Conservation (phyloP, 1,140 invertebrate genomes). For the Penaeus vannamei region DNA sequence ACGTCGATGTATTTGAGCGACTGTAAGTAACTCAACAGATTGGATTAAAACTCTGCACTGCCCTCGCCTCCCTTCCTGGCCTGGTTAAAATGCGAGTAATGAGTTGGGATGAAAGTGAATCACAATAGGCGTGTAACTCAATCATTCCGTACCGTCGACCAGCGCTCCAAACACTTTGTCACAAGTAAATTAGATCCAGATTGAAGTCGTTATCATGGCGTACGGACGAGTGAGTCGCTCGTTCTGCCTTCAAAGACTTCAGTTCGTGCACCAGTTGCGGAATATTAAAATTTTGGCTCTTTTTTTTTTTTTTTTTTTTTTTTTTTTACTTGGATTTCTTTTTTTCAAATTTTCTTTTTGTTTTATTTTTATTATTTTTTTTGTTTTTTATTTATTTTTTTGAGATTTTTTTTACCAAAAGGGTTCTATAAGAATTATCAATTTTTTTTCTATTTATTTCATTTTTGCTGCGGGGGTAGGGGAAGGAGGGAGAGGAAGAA, state of each 20-base stretch:
- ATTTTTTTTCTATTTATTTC: no score
- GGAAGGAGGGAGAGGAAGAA: no score
- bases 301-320: neutral
- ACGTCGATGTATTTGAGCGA: constrained; percentile 8
- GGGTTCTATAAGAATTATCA: no score
- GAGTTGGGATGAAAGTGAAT: constrained; percentile 18
- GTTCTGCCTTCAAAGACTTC: constrained; percentile 20
- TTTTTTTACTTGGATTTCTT: neutral
- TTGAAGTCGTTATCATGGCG: constrained; percentile 25
- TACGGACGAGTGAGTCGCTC: constrained; percentile 19
- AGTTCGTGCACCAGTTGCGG: constrained; percentile 4
- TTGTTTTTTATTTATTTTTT: neutral
- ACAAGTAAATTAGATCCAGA: constrained; percentile 34
- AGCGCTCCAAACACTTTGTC: constrained; percentile 15
- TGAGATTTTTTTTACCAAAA: neutral
- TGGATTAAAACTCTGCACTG: neutral
- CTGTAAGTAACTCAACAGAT: constrained; percentile 6
- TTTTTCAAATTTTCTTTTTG: neutral
- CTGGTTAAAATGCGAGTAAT: constrained; percentile 23
- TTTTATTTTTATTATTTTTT: neutral
- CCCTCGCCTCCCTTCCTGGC: neutral
- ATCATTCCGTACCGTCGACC: constrained; percentile 20
- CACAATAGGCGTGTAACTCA: constrained; percentile 32
- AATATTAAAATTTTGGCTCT: constrained; percentile 16
- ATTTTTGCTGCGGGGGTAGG: no score